phyloP scores from a whole-genome alignment of 92 coral and sea anemone genomes.

The Montipora capitata region DNA sequence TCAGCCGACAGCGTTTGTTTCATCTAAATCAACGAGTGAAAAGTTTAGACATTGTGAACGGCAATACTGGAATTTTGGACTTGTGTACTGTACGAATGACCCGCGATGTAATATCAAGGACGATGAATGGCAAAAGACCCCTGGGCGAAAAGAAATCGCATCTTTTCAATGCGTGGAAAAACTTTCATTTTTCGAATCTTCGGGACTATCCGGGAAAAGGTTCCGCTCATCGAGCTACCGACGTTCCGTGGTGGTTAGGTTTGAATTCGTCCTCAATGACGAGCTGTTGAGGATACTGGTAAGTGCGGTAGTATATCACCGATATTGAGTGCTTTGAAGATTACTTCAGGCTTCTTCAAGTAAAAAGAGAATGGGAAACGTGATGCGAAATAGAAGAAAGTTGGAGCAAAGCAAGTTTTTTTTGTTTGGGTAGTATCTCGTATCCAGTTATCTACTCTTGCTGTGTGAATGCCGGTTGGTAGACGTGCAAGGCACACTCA shows the following conservation, averaged over 20 bases:
- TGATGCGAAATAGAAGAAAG: conserved; percentile 21
- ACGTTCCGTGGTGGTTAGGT: too few species aligned
- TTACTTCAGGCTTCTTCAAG: background rate
- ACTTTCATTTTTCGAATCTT: too few species aligned
- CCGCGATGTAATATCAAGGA: too few species aligned
- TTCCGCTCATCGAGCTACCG: too few species aligned
- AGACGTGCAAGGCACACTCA: conserved; percentile 55
- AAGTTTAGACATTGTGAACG: too few species aligned
- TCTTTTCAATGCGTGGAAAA: background rate
- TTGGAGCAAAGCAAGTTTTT: background rate
- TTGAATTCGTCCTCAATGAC: too few species aligned
- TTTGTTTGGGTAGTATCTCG: background rate
- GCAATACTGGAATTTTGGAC: too few species aligned
- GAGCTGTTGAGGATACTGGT: background rate
- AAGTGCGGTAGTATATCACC: too few species aligned
- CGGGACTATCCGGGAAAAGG: background rate
- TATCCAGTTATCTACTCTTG: conserved; percentile 93
- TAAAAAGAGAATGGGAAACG: conserved; percentile 9
- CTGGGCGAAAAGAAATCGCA: background rate
- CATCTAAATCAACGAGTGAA: too few species aligned
- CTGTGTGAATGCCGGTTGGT: conserved; percentile 88
- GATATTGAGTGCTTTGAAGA: conserved; percentile 9
- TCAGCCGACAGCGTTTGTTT: too few species aligned
- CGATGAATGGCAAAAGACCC: too few species aligned
- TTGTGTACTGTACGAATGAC: too few species aligned